phyloP scores from a whole-genome alignment of 2,888 invertebrate species.

The Metallyticus violacea region DNA sequence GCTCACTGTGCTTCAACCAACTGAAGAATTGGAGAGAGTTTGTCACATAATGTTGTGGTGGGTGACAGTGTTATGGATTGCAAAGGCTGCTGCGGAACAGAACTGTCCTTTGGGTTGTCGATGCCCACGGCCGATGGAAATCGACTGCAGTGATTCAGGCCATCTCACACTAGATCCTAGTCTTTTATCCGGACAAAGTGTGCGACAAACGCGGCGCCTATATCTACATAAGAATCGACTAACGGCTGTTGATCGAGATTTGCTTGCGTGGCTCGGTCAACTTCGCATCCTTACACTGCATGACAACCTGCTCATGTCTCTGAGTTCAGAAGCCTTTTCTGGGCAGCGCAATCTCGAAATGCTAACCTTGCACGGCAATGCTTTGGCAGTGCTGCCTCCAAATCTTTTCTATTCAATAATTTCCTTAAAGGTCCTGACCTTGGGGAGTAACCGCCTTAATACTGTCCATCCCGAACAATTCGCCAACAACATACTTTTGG shows the following conservation, averaged over 20 bases:
- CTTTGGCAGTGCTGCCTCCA: neutral
- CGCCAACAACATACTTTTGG: neutral
- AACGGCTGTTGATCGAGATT: neutral
- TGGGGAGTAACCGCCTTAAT: neutral
- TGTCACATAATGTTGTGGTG: neutral
- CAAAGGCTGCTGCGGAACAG: neutral
- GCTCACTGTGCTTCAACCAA: too few species aligned
- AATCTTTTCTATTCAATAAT: neutral
- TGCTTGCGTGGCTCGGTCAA: neutral
- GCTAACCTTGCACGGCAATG: neutral
- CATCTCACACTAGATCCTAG: neutral
- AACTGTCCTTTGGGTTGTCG: neutral
- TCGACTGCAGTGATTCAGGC: neutral
- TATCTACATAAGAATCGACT: neutral
- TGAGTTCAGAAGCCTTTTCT: neutral
- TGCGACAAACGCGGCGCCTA: neutral
- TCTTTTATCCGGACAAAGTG: neutral
- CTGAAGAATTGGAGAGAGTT: too few species aligned
- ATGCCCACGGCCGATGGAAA: neutral
- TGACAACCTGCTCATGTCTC: neutral
- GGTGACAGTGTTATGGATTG: neutral
- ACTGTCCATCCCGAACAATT: neutral
- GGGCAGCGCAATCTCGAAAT: neutral
- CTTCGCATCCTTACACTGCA: neutral
- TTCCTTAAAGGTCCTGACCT: neutral